These are phyloP conservation scores for Phenganax stokvisi DNA, from an alignment of 92 coral and sea anemone species.

Conservation along the genomic window DNA sequence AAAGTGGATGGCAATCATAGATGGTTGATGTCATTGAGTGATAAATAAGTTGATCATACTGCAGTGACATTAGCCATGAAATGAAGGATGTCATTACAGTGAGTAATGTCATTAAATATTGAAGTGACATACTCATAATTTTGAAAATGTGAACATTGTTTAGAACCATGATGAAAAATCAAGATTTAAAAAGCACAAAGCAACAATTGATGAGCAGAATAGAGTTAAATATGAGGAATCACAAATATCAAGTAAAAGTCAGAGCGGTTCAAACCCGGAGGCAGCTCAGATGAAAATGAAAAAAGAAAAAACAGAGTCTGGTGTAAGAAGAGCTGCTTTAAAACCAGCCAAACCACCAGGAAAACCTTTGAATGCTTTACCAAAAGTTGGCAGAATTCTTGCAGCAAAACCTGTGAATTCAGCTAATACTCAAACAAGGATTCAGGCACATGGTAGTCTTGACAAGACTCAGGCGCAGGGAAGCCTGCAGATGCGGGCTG, in stretches of 20 bases:
- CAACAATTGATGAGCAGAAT: neutral
- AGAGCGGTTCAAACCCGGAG: neutral
- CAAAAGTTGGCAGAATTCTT: neutral
- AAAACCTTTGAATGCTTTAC: neutral
- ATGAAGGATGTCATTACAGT: no score
- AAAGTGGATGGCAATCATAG: no score
- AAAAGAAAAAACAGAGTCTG: neutral
- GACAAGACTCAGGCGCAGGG: no score
- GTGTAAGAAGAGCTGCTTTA: neutral
- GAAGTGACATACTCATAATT: no score
- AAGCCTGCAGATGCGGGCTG: no score
- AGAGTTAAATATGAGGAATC: neutral
- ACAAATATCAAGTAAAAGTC: neutral
- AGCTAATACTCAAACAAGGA: neutral
- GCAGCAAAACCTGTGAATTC: neutral
- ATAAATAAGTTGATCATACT: no score
- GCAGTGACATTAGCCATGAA: no score
- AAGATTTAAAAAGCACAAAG: conserved; percentile 3
- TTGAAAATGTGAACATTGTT: neutral
- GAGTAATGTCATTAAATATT: no score
- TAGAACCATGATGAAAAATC: conserved; percentile 12
- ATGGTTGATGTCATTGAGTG: no score
- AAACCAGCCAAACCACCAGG: neutral
- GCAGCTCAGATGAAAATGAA: neutral
- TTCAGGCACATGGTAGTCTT: neutral